Conservation (phyloP, 2,888 invertebrate genomes). For the Tachina fera region DNA sequence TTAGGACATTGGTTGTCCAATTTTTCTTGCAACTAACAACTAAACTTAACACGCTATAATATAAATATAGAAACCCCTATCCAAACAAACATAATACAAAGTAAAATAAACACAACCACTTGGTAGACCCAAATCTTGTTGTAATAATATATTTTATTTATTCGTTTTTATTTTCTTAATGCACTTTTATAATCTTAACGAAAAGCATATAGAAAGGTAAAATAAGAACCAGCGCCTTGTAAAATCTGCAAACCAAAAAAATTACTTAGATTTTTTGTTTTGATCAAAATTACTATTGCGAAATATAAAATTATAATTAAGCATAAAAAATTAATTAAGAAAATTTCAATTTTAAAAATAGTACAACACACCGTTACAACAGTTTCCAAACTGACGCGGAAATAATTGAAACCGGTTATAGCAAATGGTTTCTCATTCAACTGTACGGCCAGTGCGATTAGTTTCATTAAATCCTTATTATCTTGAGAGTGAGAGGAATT, state of each 20-base stretch:
- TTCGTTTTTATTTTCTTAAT: conserved; percentile 11
- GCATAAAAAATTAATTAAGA: not conserved
- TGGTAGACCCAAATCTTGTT: conserved; percentile 37
- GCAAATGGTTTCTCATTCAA: conserved; percentile 71
- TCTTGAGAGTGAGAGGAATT: conserved; percentile 66
- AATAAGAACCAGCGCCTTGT: conserved; percentile 73
- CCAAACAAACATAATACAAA: not conserved
- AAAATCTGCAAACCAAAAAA: conserved; percentile 66
- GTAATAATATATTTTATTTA: conserved; percentile 12
- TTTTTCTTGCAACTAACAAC: not conserved
- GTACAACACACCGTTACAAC: conserved; percentile 66
- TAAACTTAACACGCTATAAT: conserved; percentile 6
- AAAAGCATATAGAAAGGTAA: conserved; percentile 73
- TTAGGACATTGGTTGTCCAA: not conserved
- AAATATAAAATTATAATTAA: too few species aligned
- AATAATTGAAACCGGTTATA: conserved; percentile 72
- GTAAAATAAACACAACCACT: conserved; percentile 23
- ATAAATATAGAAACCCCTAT: conserved; percentile 9
- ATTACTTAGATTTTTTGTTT: not conserved
- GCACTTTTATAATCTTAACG: conserved; percentile 46
- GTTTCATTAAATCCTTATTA: conserved; percentile 73
- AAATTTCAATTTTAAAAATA: not conserved
- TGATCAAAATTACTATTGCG: too few species aligned
- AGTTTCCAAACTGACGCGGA: conserved; percentile 71
- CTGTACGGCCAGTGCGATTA: conserved; percentile 69